Base-by-base conservation (phyloP, 2,888 invertebrate genomes). In the Phortica magna region DNA sequence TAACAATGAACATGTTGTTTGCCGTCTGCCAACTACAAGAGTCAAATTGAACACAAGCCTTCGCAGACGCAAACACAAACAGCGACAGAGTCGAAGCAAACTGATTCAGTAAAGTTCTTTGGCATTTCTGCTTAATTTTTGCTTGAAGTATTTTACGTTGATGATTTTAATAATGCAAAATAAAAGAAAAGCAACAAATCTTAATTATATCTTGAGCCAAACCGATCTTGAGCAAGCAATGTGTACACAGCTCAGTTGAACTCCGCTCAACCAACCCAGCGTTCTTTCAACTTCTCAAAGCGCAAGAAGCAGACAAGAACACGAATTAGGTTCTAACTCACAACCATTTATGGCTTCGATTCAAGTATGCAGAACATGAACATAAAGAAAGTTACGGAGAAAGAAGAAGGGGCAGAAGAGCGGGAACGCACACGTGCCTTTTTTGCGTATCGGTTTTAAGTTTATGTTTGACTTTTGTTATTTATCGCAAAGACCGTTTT, bases 71-170 rank as follows among this genome's bases (percentile, higher is more conserved):
- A 31, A 4, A 31, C 31, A 31, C 2, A 31, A 3, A 31, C 31
- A 31, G 31, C 1, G 41, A 3, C 39, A 14, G 31, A 7, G 61
- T 9, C 19, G 7, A 12, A 61, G 61, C 19, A 19, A n/a, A 65
- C n/a, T 31, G 10, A 12, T 14, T n/a, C 17, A 59, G 17, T 53
- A 22, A 73, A 73, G 61, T 73, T 67, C 43, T 43, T 59, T 57
- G 73, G 42, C 73, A 59, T 73, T 59, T 73, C 73, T 73, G 57
- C 59, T 19, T 42, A 73, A 42, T 73, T 73, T 17, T 55, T 73
- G 72, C 55, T 55, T 39, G 48, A 14, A 9, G 14, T 48, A 14
- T 48, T 2, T 48, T 48, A 48, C 48, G 14, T 12, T 48, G 48
- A 31, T 48, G 48, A 48, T 14, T 48, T 14, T 48, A 14, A 48